Conservation (phyloP, 2,113 vertebrate genomes). For the Pandion haliaetus region DNA sequence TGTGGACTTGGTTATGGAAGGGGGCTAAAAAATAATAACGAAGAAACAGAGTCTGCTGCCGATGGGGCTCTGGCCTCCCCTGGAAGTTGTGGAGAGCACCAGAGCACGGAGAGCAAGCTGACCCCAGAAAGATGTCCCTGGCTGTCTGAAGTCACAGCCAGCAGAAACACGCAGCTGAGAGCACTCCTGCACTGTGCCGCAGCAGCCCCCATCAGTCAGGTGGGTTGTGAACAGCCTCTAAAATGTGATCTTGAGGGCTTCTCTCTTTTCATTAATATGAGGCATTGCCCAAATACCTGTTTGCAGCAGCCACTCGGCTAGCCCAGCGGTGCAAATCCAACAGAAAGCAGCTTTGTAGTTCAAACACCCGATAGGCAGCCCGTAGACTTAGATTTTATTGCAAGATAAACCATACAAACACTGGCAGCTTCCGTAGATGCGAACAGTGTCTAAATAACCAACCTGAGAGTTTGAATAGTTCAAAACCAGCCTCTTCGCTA, state of each 20-base stretch:
- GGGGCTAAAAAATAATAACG: not conserved
- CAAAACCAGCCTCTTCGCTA: not conserved
- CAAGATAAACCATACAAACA: not conserved
- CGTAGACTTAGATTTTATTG: not conserved
- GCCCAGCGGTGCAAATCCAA: not conserved
- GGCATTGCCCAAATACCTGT: not conserved
- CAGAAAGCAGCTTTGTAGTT: not conserved
- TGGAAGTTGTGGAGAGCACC: not conserved
- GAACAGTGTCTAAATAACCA: not conserved
- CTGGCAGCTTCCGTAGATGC: not conserved
- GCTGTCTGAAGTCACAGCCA: not conserved
- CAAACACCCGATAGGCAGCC: not conserved
- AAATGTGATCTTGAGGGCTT: not conserved
- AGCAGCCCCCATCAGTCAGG: not conserved
- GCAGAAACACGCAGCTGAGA: not conserved
- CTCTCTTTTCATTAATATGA: not conserved
- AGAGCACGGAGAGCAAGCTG: not conserved
- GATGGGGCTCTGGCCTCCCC: not conserved
- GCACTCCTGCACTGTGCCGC: not conserved
- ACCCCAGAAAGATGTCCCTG: not conserved
- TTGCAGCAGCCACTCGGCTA: not conserved
- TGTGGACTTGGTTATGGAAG: not conserved
- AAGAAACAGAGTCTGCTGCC: not conserved
- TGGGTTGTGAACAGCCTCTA: not conserved
- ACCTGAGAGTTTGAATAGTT: not conserved